phyloP scores from a whole-genome alignment of 2,113 vertebrate species.

The Notothenia rossii region DNA sequence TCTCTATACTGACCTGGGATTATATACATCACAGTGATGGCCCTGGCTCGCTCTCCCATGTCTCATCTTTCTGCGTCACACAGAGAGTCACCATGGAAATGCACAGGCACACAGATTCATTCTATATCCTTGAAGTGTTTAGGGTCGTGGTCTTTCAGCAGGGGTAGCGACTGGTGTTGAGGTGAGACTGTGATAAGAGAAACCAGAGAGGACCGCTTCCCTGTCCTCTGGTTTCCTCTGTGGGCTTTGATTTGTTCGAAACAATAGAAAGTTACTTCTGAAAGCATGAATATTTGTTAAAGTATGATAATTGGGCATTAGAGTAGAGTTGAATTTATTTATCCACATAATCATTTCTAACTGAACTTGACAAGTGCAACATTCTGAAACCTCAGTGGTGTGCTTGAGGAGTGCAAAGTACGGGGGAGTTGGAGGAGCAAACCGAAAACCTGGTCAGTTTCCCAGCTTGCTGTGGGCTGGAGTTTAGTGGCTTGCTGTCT shows the following conservation, averaged over 20 bases:
- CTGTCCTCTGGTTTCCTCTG: constrained; percentile 50
- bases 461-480: constrained; percentile 18
- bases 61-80: constrained; percentile 61
- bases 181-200: constrained; percentile 57
- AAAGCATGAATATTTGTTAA: constrained; percentile 16
- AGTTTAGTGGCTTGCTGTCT: constrained; percentile 62
- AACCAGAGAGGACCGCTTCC: constrained; percentile 48
- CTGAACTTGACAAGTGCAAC: not conserved
- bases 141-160: constrained; percentile 66
- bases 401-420: constrained; percentile 23
- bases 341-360: constrained; percentile 1
- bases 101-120: constrained; percentile 46
- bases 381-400: constrained; percentile 1
- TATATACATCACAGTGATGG: constrained; percentile 63
- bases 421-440: constrained; percentile 11
- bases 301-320: not conserved
- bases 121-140: constrained; percentile 69
- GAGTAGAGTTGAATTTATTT: constrained; percentile 5
- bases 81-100: constrained; percentile 38
- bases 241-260: constrained; percentile 50
- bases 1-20: constrained; percentile 58
- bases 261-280: constrained; percentile 6
- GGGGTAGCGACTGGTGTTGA: constrained; percentile 57
- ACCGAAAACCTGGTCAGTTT: not conserved
- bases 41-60: constrained; percentile 42